Percentiles rank a stretch among this genome's conserved stretches.
Conservation (phyloP, 2,888 invertebrate genomes). For the Acholoe squamosa region DNA sequence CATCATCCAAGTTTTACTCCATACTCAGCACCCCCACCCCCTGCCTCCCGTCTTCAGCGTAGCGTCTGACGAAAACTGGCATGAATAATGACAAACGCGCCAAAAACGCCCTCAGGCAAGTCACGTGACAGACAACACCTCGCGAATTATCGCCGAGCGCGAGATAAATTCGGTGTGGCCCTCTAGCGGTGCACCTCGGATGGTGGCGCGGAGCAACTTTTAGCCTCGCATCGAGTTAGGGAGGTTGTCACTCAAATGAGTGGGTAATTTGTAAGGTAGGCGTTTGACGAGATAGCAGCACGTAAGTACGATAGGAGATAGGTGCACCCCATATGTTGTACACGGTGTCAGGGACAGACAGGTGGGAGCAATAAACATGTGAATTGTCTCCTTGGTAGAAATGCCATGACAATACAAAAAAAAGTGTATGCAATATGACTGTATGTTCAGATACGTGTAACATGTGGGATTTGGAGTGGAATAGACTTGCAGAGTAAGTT, state of each 20-base stretch:
- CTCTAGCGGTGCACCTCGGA: not conserved
- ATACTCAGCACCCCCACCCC: not conserved
- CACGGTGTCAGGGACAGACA: not conserved
- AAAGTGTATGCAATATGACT: too few species aligned
- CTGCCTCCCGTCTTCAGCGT: not conserved
- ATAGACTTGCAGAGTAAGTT: too few species aligned
- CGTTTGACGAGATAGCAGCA: not conserved
- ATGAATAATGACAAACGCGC: constrained; percentile 41
- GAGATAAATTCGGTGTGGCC: constrained; percentile 22
- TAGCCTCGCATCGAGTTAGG: constrained; percentile 21
- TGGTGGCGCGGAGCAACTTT: not conserved
- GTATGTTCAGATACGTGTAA: too few species aligned
- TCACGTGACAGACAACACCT: constrained; percentile 30
- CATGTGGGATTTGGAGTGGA: too few species aligned
- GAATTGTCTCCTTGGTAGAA: too few species aligned
- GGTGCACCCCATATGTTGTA: not conserved
- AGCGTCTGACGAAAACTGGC: not conserved
- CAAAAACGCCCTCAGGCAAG: constrained; percentile 6
- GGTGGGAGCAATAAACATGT: not conserved
- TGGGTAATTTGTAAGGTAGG: constrained; percentile 23
- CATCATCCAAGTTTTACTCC: not conserved
- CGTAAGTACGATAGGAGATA: not conserved
- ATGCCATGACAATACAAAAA: too few species aligned
- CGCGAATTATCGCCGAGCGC: constrained; percentile 25
- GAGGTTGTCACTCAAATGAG: not conserved